Base-by-base conservation (phyloP, 2,113 vertebrate genomes). In the Podiceps cristatus region DNA sequence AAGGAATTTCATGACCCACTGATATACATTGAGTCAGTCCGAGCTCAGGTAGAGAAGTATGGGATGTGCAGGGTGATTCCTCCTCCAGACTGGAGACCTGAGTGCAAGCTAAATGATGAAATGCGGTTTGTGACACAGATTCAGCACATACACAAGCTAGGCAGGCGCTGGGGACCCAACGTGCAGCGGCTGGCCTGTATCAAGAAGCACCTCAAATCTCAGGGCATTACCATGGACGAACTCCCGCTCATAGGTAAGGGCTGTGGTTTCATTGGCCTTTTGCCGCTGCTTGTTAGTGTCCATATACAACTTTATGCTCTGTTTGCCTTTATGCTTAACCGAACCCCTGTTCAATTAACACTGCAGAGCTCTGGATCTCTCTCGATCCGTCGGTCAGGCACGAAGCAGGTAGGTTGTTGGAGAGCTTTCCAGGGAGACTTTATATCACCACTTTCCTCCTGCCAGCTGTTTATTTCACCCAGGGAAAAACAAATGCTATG, bases 191-290 rank as follows among this genome's bases (percentile, higher is more conserved):
- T 99, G 96, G 99, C 99, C 98, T 99, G 99, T 98, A 99, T 99
- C 98, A 99, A 99, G 98, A 99, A 99, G 98, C 99, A 99, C 99
- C 99, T 99, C 99, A 99, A 99, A 99, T 99, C 99, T 99, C 99
- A 99, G 99, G 99, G 99, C 99, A 99, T 99, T 98, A 98, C 98
- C 98, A 99, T 99, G 99, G 99, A 99, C 19, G 99, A 99, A 98
- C 99, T 99, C 89, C 99, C 99, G 40, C 99, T 99, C 97, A 99
- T 99, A 97, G 99, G 99, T 99, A 97, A 99, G 99, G 91, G 83
- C 90, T 95, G 87, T 74, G 90, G 18, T 72, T 47, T 80, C 79
- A 4, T 69, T 84, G 88, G 77, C 63, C 42, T 95, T 79, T 85
- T 52, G 77, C 78, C 2, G 2, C 86, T 75, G 45, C 66, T 62